Percentiles rank a stretch among this genome's conserved stretches.
Conservation (phyloP, 2,888 invertebrate genomes). For the Drosophila multiciliata region DNA sequence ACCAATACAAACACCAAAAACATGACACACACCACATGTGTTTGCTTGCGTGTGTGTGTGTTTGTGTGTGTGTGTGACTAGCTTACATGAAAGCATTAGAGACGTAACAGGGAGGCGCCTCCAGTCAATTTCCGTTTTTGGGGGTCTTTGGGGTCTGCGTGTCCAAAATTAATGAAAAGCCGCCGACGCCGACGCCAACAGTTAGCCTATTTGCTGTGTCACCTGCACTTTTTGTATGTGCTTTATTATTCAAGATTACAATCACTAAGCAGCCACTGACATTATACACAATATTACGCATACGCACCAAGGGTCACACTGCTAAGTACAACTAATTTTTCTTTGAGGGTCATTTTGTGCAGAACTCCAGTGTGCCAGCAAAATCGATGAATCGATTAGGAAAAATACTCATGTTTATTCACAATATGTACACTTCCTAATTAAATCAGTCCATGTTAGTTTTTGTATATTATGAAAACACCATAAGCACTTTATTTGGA, state of each 20-base stretch:
- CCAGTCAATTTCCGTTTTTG: constrained; percentile 28
- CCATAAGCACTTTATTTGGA: neutral
- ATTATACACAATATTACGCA: constrained; percentile 59
- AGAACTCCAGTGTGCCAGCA: constrained; percentile 4
- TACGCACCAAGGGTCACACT: constrained; percentile 44
- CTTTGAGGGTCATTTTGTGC: neutral
- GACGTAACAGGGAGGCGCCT: constrained; percentile 33
- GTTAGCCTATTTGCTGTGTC: constrained; percentile 66
- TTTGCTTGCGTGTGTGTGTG: constrained; percentile 16
- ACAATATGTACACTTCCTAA: constrained; percentile 25
- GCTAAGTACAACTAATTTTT: neutral
- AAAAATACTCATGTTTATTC: constrained; percentile 5
- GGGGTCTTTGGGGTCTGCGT: constrained; percentile 59
- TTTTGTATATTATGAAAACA: neutral
- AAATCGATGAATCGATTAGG: constrained; percentile 55
- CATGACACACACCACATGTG: constrained; percentile 32
- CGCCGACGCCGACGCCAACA: constrained; percentile 46
- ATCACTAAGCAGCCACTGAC: constrained; percentile 54
- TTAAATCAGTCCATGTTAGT: constrained; percentile 2
- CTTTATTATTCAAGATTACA: constrained; percentile 64
- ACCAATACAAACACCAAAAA: constrained; percentile 50
- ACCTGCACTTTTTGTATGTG: constrained; percentile 47
- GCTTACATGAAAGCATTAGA: constrained; percentile 71
- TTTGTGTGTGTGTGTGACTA: constrained; percentile 26
- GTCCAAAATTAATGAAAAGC: constrained; percentile 79